Evolutionary conservation across 2,797 vertebrate genomes (phyloP), one percentile per base, ranked within the genome.

Genomic region (Aplochiton taeniatus): DNA sequence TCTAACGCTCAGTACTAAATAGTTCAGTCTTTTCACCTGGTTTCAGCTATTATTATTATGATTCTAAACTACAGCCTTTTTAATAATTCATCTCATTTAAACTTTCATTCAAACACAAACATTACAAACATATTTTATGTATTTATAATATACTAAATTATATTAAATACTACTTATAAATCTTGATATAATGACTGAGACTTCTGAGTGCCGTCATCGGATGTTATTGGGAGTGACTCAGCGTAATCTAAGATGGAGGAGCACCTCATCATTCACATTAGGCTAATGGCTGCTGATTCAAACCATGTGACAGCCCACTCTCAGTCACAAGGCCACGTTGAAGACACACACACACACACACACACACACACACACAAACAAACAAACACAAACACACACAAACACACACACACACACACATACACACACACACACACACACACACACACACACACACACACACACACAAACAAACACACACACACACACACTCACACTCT

Each of bases 301-400:
- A 58, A 5, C 17, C 17, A 68, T 68, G 13, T 13, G 65, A 67
- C 64, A 58, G 31, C 48, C 65, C 45, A 10, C 63, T 56, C 53
- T 46, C 13, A n/a, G 43, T 10, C 57, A 18, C 18, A 31, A 19
- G 19, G 16, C 13, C 43, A 61, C 16, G 19, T 31, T 18, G 20
- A n/a, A 45, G 14, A 41, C 58, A 43, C 51, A 61, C n/a, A 31
- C 60, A 62, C 47, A 50, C 60, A 50, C 19, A 50, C 14, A 62
- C 60, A 52, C 60, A 11, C 60, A 52, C 48, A 43, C 20, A 1
- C 20, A n/a, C 18, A n/a, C n/a, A n/a, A n/a, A n/a, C n/a, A n/a
- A n/a, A 41, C 58, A 43, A 44, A 61, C n/a, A 31, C 60, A 62
- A 18, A 50, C 60, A 50, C 19, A 50, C 14, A 62, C 60, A 52